A percentile compares a stretch with the other conserved stretches of the same genome.
These are phyloP conservation scores for Calameuta idolon DNA, from an alignment of 2,888 invertebrate species.

Conservation along the genomic window DNA sequence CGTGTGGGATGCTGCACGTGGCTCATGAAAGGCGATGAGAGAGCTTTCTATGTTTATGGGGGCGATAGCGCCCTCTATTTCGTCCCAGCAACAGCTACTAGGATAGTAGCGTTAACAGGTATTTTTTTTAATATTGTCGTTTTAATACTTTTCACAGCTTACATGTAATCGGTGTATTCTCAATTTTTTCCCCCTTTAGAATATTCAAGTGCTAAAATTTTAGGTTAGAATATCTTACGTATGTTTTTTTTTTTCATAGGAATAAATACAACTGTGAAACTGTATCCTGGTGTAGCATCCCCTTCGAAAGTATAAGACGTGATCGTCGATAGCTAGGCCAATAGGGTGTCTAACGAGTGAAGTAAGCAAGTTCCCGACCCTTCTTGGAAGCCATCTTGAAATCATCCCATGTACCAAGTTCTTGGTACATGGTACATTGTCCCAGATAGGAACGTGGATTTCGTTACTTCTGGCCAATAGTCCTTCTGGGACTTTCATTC, in stretches of 20 bases:
- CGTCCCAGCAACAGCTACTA: neutral
- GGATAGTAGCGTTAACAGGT: neutral
- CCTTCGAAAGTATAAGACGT: conserved; percentile 18
- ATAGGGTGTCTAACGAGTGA: conserved; percentile 49
- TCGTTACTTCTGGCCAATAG: conserved; percentile 34
- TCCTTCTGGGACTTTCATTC: neutral
- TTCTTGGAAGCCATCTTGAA: neutral
- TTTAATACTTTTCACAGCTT: neutral
- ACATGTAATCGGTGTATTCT: neutral
- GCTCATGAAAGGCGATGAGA: neutral
- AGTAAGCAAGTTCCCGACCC: conserved; percentile 51
- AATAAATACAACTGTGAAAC: neutral
- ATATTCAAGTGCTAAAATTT: neutral
- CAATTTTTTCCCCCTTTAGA: neutral
- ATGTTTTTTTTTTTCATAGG: neutral
- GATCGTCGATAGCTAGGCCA: conserved; percentile 26
- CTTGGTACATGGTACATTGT: neutral
- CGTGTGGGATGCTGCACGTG: neutral
- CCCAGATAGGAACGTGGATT: conserved; percentile 48
- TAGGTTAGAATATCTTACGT: neutral
- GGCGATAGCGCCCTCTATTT: neutral
- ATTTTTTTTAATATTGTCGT: neutral
- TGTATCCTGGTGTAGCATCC: neutral
- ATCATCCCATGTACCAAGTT: neutral
- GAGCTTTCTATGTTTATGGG: neutral